Percentiles rank a stretch among this genome's conserved stretches.
Conservation (phyloP, 2,888 invertebrate species). For the Orthonychiurus folsomi region DNA sequence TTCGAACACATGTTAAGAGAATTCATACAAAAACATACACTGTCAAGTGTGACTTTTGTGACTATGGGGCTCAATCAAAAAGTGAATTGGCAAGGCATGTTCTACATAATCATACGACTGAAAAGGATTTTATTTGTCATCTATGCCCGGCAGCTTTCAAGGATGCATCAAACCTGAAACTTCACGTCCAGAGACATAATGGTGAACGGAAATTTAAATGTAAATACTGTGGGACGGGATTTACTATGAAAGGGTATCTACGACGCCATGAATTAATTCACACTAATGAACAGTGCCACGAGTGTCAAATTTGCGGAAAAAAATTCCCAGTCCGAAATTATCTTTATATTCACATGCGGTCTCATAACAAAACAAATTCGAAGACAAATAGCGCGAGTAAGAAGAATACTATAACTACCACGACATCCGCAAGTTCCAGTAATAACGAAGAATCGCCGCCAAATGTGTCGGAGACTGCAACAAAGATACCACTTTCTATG, state of each 20-base stretch:
- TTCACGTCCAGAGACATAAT: not conserved
- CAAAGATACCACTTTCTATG: no score
- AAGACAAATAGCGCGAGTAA: no score
- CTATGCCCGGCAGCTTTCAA: not conserved
- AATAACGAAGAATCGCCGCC: no score
- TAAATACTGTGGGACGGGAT: not conserved
- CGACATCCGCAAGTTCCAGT: no score
- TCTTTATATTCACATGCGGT: constrained; percentile 1
- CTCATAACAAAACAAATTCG: not conserved
- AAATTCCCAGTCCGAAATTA: not conserved
- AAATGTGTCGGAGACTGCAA: no score
- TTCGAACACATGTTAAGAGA: not conserved
- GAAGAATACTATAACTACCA: no score
- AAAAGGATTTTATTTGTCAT: not conserved
- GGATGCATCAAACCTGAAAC: not conserved
- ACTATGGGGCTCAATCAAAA: not conserved
- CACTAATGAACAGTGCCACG: not conserved
- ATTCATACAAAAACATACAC: not conserved
- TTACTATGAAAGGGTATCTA: not conserved
- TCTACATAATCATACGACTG: not conserved
- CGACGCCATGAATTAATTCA: not conserved
- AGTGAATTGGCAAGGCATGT: not conserved
- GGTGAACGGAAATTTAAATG: not conserved
- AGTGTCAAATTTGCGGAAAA: not conserved
- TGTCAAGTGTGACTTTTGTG: not conserved